Percentiles rank a stretch among this genome's conserved stretches.
These are phyloP conservation scores for Siderastrea radians DNA, from an alignment of 92 coral and sea anemone genomes.

Conservation along the genomic window DNA sequence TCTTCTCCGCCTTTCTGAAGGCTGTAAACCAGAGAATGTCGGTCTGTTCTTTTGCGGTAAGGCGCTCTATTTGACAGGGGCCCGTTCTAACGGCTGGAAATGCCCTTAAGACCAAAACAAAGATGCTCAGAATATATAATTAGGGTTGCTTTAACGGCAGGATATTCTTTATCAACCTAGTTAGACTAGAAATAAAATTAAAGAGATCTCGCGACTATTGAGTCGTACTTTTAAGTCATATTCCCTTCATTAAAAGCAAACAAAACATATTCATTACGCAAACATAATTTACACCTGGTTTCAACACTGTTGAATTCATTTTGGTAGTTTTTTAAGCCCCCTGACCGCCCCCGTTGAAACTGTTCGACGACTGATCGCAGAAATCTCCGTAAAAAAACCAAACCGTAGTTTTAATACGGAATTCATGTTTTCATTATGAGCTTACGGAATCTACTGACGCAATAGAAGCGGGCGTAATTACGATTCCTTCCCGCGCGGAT, in stretches of 20 bases:
- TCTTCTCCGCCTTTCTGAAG: not conserved
- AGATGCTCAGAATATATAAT: not conserved
- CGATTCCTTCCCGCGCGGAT: not conserved
- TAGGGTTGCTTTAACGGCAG: not conserved
- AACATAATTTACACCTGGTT: not conserved
- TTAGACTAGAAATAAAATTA: not conserved
- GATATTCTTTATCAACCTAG: not conserved
- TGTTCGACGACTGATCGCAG: not conserved
- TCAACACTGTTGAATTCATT: not conserved
- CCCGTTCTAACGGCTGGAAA: not conserved
- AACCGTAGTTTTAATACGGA: not conserved
- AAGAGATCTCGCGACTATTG: not conserved
- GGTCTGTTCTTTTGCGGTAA: not conserved
- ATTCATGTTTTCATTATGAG: not conserved
- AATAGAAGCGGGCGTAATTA: not conserved
- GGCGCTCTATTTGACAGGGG: not conserved
- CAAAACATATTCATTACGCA: not conserved
- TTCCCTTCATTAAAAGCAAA: not conserved
- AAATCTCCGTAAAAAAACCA: not conserved
- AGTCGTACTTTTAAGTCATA: not conserved
- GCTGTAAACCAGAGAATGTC: not conserved
- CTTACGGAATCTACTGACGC: not conserved
- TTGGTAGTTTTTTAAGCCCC: not conserved
- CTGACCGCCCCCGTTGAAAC: not conserved
- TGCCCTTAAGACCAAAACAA: constrained; percentile 8